phyloP scores from a whole-genome alignment of 2,888 invertebrate species.

The Caenorhabditis macrosperma region DNA sequence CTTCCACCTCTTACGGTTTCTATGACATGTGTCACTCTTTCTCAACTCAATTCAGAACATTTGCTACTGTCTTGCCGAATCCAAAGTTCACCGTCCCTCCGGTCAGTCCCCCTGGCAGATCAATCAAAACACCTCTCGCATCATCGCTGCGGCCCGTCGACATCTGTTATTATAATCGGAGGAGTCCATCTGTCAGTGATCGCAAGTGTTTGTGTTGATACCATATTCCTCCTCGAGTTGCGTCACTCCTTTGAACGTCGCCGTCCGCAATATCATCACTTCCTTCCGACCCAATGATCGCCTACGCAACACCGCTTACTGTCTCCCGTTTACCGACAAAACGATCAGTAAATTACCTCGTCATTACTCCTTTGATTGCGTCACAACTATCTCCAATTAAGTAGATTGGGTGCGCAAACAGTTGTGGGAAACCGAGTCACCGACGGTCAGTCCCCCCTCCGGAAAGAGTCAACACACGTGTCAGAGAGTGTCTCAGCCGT shows the following conservation, averaged over 20 bases:
- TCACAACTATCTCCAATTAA: constrained; percentile 24
- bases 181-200: constrained; percentile 43
- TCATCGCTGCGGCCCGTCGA: not conserved
- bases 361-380: constrained; percentile 19
- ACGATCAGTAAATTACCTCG: constrained; percentile 36
- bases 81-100: too few relatives aligned
- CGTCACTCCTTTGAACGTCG: constrained; percentile 37
- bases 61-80: too few relatives aligned
- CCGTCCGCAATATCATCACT: constrained; percentile 19
- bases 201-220: constrained; percentile 38
- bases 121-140: constrained; percentile 38
- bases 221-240: constrained; percentile 2
- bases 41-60: too few relatives aligned
- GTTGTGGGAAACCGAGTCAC: not conserved
- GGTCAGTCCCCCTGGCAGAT: not conserved
- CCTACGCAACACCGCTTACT: constrained; percentile 32
- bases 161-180: constrained; percentile 39
- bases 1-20: too few relatives aligned
- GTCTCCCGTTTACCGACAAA: constrained; percentile 1
- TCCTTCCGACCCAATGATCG: constrained; percentile 42
- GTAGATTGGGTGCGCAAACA: constrained; percentile 15
- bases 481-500: constrained; percentile 24
- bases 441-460: too few relatives aligned
- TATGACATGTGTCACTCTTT: too few relatives aligned
- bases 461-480: constrained; percentile 18